Percentiles rank a stretch among this genome's conserved stretches.
These are phyloP conservation scores for Agelas oroides DNA, from an alignment of 37 sponge, comb jelly and placozoan species.

Conservation along the genomic window DNA sequence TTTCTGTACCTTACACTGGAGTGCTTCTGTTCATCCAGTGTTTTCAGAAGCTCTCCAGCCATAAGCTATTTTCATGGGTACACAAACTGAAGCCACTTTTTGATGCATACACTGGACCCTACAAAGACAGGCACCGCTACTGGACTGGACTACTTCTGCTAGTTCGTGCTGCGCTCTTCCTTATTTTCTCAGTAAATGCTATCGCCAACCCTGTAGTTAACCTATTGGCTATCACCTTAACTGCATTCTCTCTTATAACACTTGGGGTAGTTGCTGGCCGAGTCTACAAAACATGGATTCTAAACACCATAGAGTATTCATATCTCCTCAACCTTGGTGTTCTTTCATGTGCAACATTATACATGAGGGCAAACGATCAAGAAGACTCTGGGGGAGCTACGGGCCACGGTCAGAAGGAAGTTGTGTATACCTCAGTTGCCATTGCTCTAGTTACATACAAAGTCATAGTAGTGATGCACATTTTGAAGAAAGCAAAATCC, in stretches of 20 bases:
- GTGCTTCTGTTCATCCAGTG: slow-evolving; percentile 13
- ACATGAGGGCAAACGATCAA: neutral
- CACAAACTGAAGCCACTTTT: slow-evolving; percentile 14
- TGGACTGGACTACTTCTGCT: slow-evolving; percentile 36
- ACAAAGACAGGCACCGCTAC: slow-evolving; percentile 1
- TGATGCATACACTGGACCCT: slow-evolving; percentile 14
- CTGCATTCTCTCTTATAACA: neutral
- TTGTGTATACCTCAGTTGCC: no score
- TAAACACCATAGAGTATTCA: slow-evolving; percentile 23
- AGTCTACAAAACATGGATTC: slow-evolving; percentile 32
- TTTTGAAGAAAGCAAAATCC: no score
- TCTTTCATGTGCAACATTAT: neutral
- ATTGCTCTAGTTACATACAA: no score
- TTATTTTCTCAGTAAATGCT: slow-evolving; percentile 5
- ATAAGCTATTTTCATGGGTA: neutral
- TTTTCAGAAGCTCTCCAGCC: neutral
- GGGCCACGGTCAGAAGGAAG: no score
- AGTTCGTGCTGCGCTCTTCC: slow-evolving; percentile 9
- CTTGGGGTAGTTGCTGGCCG: neutral
- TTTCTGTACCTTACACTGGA: slow-evolving; percentile 5
- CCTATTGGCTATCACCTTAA: neutral
- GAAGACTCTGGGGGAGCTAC: no score
- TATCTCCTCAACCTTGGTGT: slow-evolving; percentile 19
- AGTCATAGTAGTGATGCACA: no score
- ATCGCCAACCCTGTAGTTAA: neutral